These are phyloP conservation scores for Caenorhabditis zanzibari DNA, from an alignment of 2,888 invertebrate genomes.

Conservation along the genomic window DNA sequence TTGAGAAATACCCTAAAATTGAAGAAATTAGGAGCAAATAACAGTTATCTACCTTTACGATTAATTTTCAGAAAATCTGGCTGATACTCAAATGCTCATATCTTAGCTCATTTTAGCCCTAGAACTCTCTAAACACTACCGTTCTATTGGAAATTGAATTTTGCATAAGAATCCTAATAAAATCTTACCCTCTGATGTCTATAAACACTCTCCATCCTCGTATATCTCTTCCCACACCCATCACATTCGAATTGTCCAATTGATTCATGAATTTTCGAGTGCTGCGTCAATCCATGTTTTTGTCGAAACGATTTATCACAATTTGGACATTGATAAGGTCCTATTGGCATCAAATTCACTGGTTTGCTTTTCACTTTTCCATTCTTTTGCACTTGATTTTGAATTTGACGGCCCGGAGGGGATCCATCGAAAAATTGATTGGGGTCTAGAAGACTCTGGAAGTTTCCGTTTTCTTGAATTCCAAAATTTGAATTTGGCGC, in stretches of 20 bases:
- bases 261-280: constrained; percentile 46
- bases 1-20: no score
- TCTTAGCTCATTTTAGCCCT: no score
- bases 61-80: no score
- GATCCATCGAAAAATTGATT: not conserved
- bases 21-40: no score
- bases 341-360: not conserved
- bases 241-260: constrained; percentile 58
- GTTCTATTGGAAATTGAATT: no score
- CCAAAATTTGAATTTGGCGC: not conserved
- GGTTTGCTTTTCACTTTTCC: not conserved
- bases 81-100: no score
- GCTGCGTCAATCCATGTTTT: constrained; percentile 57
- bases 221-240: constrained; percentile 59
- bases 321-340: constrained; percentile 45
- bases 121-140: no score
- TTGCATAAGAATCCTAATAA: no score
- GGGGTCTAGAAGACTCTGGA: not conserved
- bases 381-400: not conserved
- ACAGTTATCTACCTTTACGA: no score
- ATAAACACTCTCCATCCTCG: constrained; percentile 60
- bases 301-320: constrained; percentile 59
- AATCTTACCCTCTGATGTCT: constrained; percentile 55
- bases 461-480: constrained; percentile 4
- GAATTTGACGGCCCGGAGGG: not conserved